Evolutionary conservation across 2,888 invertebrate species (phyloP).

Genomic region (Eilema griseolum): DNA sequence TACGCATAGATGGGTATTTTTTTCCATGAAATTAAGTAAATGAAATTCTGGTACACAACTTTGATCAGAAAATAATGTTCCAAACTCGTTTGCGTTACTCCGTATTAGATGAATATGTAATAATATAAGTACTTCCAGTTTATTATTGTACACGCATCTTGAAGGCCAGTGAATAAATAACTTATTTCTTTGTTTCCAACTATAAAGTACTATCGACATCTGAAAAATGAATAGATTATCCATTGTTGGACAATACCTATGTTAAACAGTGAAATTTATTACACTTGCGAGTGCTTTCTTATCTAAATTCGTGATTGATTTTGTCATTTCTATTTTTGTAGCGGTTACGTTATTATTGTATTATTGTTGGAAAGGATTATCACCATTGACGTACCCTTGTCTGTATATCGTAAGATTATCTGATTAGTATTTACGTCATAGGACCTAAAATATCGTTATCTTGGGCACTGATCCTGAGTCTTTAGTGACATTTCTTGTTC

Average conservation of each 20-base stretch:
- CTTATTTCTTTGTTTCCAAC: conserved; percentile 2
- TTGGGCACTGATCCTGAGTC: neutral
- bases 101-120: conserved; percentile 1
- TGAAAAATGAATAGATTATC: neutral
- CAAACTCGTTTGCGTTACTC: neutral
- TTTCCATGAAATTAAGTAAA: neutral
- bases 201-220: neutral
- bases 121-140: neutral
- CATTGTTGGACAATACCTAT: neutral
- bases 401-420: conserved; percentile 7
- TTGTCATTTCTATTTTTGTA: conserved; percentile 53
- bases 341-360: conserved; percentile 34
- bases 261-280: neutral
- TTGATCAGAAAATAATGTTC: neutral
- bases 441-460: neutral
- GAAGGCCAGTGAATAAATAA: neutral
- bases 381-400: conserved; percentile 22
- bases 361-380: conserved; percentile 29
- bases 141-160: neutral
- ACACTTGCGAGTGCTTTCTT: conserved; percentile 14
- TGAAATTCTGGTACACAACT: neutral
- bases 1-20: no score
- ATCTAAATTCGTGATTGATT: conserved; percentile 19
- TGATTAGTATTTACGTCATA: conserved; percentile 7
- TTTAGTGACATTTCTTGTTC: neutral